Evolutionary conservation across 2,888 invertebrate species (phyloP).

Genomic region (Hirtodrosophila confusa): DNA sequence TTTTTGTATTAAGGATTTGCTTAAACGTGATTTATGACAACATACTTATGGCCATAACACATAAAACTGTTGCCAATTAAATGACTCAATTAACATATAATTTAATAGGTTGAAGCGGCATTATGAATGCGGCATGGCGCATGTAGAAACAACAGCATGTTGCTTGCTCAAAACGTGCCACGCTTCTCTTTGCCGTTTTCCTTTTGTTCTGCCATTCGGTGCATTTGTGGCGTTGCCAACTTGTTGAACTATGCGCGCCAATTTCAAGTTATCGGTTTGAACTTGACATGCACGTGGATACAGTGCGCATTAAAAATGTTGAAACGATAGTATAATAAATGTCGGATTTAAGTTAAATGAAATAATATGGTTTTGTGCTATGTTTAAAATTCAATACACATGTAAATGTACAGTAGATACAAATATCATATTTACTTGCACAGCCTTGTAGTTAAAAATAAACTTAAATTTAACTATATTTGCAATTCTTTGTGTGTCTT

Average conservation of each 20-base stretch:
- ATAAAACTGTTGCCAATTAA: background rate
- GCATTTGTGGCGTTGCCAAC: slow-evolving; percentile 62
- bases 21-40: background rate
- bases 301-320: background rate
- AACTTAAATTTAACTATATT: slow-evolving; percentile 26
- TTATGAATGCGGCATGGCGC: slow-evolving; percentile 25
- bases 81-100: background rate
- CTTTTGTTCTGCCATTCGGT: slow-evolving; percentile 38
- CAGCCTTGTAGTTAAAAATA: too few relatives aligned
- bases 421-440: too few relatives aligned
- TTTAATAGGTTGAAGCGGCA: slow-evolving; percentile 9
- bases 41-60: background rate
- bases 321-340: background rate
- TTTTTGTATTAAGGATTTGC: slow-evolving; percentile 19
- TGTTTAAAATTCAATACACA: too few relatives aligned
- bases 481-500: slow-evolving; percentile 14
- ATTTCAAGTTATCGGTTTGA: slow-evolving; percentile 30
- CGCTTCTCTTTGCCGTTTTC: slow-evolving; percentile 56
- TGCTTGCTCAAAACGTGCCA: slow-evolving; percentile 66
- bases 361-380: too few relatives aligned
- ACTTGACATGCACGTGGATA: slow-evolving; percentile 35
- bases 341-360: too few relatives aligned
- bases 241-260: slow-evolving; percentile 35
- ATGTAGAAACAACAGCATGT: slow-evolving; percentile 55
- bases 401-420: too few relatives aligned